Base-by-base conservation (phyloP, 2,113 vertebrate species). In the Otolemur garnettii region DNA sequence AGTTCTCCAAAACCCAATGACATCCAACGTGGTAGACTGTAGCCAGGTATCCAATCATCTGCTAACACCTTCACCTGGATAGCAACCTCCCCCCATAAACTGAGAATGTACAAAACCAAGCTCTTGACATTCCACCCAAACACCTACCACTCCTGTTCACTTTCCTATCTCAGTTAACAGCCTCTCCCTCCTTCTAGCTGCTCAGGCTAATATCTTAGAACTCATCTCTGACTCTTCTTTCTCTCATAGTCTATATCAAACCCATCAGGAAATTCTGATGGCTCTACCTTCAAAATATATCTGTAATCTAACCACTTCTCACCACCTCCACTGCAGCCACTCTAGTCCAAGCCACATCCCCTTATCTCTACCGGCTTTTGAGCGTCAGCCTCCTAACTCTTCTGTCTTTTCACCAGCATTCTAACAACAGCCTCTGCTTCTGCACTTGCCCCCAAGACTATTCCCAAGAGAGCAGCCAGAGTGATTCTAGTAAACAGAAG, bases 31-130 rank as follows among this genome's bases (percentile, higher is more conserved):
- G 17, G 55, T 22, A 2, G 21, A 24, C 45, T 5, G 8, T 5
- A 93, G 74, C 33, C 82, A 38, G 45, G 3, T 14, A 50, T 19
- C 14, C 50, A 86, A 13, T 18, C 87, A 35, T 64, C 66, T 38
- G 15, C 68, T 30, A 35, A 79, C 22, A 87, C n/a, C 42, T 87
- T 30, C 60, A 53, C 7, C 22, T 69, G 64, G n/a, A 28, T 35
- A 5, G 26, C 7, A 12, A 3, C 69, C 26, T 87, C n/a, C 57
- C 7, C 17, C 13, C 13, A 78, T 57, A 84, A 75, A 90, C 17
- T 89, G 74, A 55, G 42, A 85, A 88, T 5, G 21, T 55, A 55
- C 19, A 35, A 90, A 95, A 55, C 22, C 66, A 91, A 68, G 75
- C 17, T 85, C 22, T 5, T 38, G 2, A 19, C 45, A 26, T 79